Evolutionary conservation across 2,888 invertebrate genomes (phyloP), one percentile per base, ranked within the genome.

Genomic region (Tetragonisca angustula): DNA sequence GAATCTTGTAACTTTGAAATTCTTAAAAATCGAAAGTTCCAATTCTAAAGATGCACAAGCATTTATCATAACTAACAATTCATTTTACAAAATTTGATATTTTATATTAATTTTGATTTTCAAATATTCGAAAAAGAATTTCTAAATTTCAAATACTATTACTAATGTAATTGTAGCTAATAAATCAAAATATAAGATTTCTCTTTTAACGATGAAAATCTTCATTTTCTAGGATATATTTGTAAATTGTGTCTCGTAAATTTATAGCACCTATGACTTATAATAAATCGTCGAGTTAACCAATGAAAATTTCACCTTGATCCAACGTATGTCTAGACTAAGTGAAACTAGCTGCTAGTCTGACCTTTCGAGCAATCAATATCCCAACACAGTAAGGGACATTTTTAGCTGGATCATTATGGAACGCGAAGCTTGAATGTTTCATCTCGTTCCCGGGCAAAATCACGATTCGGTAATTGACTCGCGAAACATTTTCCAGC

Each of bases 351-450:
- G 21, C 72, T 49, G 61, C 11, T n/a, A 13, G 74, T 54, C 54
- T 74, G 43, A 74, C 74, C 74, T 65, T 24, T 65, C 74, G 52
- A 24, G 6, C 21, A 74, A 74, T 74, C 74, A 36, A 74, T 74
- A 65, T 36, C 24, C 24, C 36, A 36, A 65, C 54, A 43, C 52
- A 52, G 50, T n/a, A 19, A 52, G n/a, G 32, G 64, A 15, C 54
- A 65, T 54, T 74, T 74, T 74, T 65, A 65, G 43, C 50, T 17
- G n/a, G n/a, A 43, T 17, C 49, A 24, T 52, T 54, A 43, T 54
- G 65, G n/a, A n/a, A 74, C 65, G 65, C 11, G 50, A 5, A 36
- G 2, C 6, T 21, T 65, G 64, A 65, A 74, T 74, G 64, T 74
- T 74, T 65, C 36, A 65, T 65, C 54, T 43, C n/a, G 24, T 65